Conservation (phyloP, 2,797 vertebrate genomes). For the Australoheros facetus region DNA sequence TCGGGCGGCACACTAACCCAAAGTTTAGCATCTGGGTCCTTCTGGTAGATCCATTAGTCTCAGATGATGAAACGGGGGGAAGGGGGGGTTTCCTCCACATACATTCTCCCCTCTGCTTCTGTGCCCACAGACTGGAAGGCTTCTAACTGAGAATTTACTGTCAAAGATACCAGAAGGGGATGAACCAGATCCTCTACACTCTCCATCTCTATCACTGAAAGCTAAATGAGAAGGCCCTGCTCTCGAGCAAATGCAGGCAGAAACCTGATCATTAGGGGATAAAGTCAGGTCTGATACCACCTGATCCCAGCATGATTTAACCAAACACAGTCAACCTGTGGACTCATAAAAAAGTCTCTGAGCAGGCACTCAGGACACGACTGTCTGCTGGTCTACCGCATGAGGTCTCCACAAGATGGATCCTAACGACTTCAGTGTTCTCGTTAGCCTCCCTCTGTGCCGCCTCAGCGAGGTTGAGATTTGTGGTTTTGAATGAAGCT, state of each 20-base stretch:
- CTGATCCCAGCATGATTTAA: neutral
- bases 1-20: conserved; percentile 51
- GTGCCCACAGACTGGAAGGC: conserved; percentile 42
- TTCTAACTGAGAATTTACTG: conserved; percentile 30
- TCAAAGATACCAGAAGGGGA: conserved; percentile 15
- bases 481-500: neutral
- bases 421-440: neutral
- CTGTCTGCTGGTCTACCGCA: neutral
- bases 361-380: neutral
- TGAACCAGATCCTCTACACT: neutral
- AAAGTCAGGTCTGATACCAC: neutral
- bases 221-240: neutral
- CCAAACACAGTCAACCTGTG: neutral
- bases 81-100: conserved; percentile 25
- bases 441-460: neutral
- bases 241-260: neutral
- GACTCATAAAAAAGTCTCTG: neutral
- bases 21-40: conserved; percentile 46
- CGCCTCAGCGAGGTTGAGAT: too few species aligned
- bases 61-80: conserved; percentile 58
- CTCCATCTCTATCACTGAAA: neutral
- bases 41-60: conserved; percentile 76
- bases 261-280: neutral
- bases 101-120: conserved; percentile 30
- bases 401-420: neutral